phyloP scores from a whole-genome alignment of 2,888 invertebrate genomes.

The Lissocephala sabroskyi region DNA sequence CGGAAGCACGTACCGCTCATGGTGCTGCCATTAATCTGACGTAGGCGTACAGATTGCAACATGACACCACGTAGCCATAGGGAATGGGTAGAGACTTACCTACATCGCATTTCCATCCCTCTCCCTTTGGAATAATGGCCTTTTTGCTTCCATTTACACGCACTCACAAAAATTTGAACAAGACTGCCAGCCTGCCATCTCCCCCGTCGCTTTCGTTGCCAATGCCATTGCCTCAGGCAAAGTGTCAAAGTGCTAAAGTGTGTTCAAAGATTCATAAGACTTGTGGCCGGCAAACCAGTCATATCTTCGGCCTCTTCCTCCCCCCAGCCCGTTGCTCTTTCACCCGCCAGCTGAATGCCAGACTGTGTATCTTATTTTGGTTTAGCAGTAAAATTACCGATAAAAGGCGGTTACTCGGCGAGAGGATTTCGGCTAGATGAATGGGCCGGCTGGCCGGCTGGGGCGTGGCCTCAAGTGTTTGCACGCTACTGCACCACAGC shows the following conservation, averaged over 20 bases:
- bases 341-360: constrained; percentile 4
- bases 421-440: background rate
- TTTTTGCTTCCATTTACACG: no score
- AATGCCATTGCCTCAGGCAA: constrained; percentile 47
- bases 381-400: constrained; percentile 42
- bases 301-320: constrained; percentile 6
- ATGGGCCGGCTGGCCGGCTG: no score
- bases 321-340: constrained; percentile 3
- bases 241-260: constrained; percentile 68
- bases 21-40: constrained; percentile 43
- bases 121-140: no score
- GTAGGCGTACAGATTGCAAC: constrained; percentile 19
- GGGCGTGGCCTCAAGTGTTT: constrained; percentile 12
- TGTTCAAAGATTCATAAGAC: constrained; percentile 70
- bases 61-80: constrained; percentile 20
- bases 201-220: no score
- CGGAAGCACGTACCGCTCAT: constrained; percentile 33
- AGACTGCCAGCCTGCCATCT: no score
- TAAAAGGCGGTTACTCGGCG: constrained; percentile 27
- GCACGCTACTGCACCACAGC: no score
- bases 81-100: constrained; percentile 7
- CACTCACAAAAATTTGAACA: no score
- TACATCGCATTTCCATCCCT: background rate
- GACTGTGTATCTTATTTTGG: constrained; percentile 9
- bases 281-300: constrained; percentile 32